These are phyloP conservation scores for Phylloscopus trochiloides DNA, from an alignment of 2,113 vertebrate genomes.

Conservation along the genomic window DNA sequence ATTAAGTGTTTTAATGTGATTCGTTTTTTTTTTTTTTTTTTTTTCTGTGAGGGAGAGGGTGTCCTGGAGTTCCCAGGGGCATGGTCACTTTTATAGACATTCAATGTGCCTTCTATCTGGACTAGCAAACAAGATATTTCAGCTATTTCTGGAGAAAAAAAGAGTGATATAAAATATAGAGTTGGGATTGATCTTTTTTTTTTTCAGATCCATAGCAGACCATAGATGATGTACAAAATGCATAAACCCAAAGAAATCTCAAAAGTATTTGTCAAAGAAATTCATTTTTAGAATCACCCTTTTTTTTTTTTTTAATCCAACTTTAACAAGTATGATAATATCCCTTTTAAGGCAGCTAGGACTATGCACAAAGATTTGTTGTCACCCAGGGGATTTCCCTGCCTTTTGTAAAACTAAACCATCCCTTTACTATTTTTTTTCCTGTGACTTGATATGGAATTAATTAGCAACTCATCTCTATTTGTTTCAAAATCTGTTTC, in stretches of 20 bases:
- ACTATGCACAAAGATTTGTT: neutral
- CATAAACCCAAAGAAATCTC: neutral
- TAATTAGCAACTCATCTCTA: neutral
- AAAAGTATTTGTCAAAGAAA: neutral
- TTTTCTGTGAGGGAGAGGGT: neutral
- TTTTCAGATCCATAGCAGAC: neutral
- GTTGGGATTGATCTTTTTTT: neutral
- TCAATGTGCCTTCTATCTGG: neutral
- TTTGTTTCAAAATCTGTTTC: neutral
- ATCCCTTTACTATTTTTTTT: neutral
- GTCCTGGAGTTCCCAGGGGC: neutral
- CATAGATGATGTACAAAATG: neutral
- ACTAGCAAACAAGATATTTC: neutral
- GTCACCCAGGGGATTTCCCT: neutral
- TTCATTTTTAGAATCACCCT: fast-evolving
- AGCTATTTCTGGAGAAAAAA: neutral
- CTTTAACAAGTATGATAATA: neutral
- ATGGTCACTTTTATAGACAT: neutral
- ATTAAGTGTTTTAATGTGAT: neutral
- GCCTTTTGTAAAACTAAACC: neutral
- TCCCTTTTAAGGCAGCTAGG: neutral
- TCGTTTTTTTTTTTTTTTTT: fast-evolving
- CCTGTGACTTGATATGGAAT: neutral
- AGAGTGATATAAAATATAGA: neutral
- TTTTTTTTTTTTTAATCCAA: neutral